Evolutionary conservation across 2,888 invertebrate species (phyloP), one percentile per base, ranked within the genome.

Genomic region (Corbicula japonica): DNA sequence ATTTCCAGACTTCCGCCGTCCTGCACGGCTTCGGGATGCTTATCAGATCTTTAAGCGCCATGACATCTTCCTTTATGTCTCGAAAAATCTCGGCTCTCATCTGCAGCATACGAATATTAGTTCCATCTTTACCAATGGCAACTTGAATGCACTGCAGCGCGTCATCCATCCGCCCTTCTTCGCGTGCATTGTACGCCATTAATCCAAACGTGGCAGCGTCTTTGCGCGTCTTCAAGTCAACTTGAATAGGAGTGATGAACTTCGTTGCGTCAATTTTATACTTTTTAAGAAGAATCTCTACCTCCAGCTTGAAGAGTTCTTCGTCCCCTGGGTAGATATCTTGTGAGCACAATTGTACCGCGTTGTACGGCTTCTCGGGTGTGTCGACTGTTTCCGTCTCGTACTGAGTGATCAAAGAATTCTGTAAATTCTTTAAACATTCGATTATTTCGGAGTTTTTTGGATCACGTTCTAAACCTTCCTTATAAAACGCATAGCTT

Each of bases 281-380:
- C 70, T 90, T 91, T 61, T 80, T 79, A 3, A 76, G 75, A 4
- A 91, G 74, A 60, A 89, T 90, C 63, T 91, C 90, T 18, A 86
- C 65, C 72, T 91, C 91, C 60, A 84, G 68, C 21, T 75, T 84
- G 2, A 87, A 85, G 23, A 89, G 80, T 58, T 88, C 81, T 38
- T 88, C 86, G 52, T 91, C 91, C 0, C 91, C 91, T 5, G 91
- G 91, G 63, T 91, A 91, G 3, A 85, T 80, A 41, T 86, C 87
- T 61, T 90, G 90, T 0, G 83, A 81, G 62, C 90, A 90, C 60
- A 91, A 80, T 23, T 86, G 81, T 6, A 90, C 83, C 6, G 89
- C 90, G 30, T 86, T 90, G 73, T 89, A 90, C 1, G 80, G 77
- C 10, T 76, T 70, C 46, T 90, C 90, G 8, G 72, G 46, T 10